Evolutionary conservation across 2,888 invertebrate species (phyloP), one percentile per base, ranked within the genome.

Genomic region (Trypoxylon attenuatum): DNA sequence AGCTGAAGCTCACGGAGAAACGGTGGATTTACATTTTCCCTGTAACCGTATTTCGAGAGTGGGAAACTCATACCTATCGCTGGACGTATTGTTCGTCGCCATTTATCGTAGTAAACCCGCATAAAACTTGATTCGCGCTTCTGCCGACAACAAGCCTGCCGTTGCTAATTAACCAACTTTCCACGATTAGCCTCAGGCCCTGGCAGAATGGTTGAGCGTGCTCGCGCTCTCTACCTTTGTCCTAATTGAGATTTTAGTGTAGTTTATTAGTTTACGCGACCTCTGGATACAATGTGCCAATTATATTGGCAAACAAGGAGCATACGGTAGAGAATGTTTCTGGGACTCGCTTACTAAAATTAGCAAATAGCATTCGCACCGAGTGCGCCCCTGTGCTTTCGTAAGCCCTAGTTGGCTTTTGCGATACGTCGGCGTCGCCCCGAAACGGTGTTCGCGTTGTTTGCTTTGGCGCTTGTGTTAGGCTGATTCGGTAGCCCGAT

Each of bases 91-190:
- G 57, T 62, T 51, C 43, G 50, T 29, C 25, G 46, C 59, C 45
- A 50, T 72, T 62, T 49, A 62, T 65, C 54, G 29, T 29, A 25
- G 52, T 13, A 19, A 22, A 47, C 18, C 54, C 43, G 49, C 49
- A 27, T 59, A 60, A 69, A 65, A 71, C 52, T 65, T 42, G 62
- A 62, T 41, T 16, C 51, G 38, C 21, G 23, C 23, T 19, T 47
- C 43, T 43, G 57, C 51, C 47, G 55, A 51, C 54, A 4, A 41
- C 22, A 42, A 42, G 33, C n/a, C 49, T 47, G 8, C n/a, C 16
- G 50, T n/a, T 46, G 55, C 64, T 76, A 79, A 79, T 79, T 79
- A 79, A 68, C 64, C 49, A 79, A 79, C 79, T 79, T 79, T 75
- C 55, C 46, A 43, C 56, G 51, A 63, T 63, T 75, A 59, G 18